A percentile compares a stretch with the other conserved stretches of the same genome.
phyloP scores from a whole-genome alignment of 2,888 invertebrate genomes.

The Oscheius sp. region DNA sequence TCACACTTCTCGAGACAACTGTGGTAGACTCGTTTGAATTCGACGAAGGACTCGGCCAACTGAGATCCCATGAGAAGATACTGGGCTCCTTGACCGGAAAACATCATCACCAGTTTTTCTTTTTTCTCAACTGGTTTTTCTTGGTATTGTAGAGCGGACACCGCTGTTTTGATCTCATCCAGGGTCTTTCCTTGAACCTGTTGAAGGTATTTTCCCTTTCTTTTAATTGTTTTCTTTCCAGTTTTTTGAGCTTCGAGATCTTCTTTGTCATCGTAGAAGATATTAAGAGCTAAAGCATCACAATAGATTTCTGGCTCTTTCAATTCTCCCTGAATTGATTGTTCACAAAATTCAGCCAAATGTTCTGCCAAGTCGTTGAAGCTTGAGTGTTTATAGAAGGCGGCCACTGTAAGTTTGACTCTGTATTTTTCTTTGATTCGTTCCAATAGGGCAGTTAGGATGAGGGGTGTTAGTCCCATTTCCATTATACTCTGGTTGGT shows the following conservation, averaged over 20 bases:
- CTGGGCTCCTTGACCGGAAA: conserved; percentile 60
- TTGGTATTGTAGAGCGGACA: not conserved
- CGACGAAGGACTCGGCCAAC: conserved; percentile 42
- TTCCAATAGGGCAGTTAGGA: conserved; percentile 40
- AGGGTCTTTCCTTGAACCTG: conserved; percentile 33
- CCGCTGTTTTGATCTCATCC: conserved; percentile 12
- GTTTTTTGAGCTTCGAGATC: conserved; percentile 18
- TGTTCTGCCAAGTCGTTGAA: conserved; percentile 39
- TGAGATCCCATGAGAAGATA: conserved; percentile 57
- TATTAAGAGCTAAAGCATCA: conserved; percentile 33
- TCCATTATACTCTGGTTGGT: conserved; percentile 56
- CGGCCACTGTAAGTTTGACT: conserved; percentile 43
- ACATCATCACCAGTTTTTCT: conserved; percentile 46
- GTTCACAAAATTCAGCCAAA: conserved; percentile 32
- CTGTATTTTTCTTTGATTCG: conserved; percentile 39
- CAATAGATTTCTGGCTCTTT: conserved; percentile 23
- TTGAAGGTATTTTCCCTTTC: conserved; percentile 33
- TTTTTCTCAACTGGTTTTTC: not conserved
- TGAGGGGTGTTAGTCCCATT: conserved; percentile 53
- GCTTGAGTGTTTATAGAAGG: conserved; percentile 52
- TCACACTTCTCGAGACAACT: conserved; percentile 34
- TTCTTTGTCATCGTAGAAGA: conserved; percentile 38
- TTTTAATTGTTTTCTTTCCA: conserved; percentile 8
- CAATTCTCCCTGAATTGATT: not conserved
- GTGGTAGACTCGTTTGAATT: conserved; percentile 42